These are phyloP conservation scores for Mystacides longicornis DNA, from an alignment of 2,888 invertebrate species.

Conservation along the genomic window DNA sequence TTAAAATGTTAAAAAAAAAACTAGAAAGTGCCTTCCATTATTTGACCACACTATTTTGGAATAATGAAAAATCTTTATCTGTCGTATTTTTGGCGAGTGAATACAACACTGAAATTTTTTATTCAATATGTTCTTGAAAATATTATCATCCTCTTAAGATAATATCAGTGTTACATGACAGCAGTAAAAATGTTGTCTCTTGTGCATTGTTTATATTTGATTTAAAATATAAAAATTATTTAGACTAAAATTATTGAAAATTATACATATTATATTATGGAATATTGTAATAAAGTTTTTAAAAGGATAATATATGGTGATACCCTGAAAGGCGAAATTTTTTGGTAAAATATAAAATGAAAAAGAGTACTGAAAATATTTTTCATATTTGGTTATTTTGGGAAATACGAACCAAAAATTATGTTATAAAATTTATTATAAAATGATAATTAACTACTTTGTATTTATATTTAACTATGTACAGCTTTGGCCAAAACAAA, in stretches of 20 bases:
- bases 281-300: conserved; percentile 43
- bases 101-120: neutral
- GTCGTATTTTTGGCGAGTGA: neutral
- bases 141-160: too few species aligned
- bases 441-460: neutral
- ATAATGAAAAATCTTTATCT: conserved; percentile 19
- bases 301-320: conserved; percentile 53
- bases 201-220: conserved; percentile 33
- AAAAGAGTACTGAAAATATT: conserved; percentile 6
- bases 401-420: conserved; percentile 17
- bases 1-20: conserved; percentile 48
- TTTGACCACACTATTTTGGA: conserved; percentile 45
- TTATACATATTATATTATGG: conserved; percentile 54
- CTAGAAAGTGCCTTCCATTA: conserved; percentile 78
- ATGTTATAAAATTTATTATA: conserved; percentile 6
- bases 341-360: conserved; percentile 22
- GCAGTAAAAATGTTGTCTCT: conserved; percentile 15
- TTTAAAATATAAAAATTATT: conserved; percentile 43
- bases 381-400: conserved; percentile 16
- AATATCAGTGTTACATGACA: conserved; percentile 12
- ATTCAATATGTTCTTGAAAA: too few species aligned
- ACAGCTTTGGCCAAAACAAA: conserved; percentile 14
- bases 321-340: conserved; percentile 66
- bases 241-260: conserved; percentile 40
- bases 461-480: neutral